Evolutionary conservation across 2,888 invertebrate genomes (phyloP), one percentile per base, ranked within the genome.

Genomic region (Habrosyne pyritoides): DNA sequence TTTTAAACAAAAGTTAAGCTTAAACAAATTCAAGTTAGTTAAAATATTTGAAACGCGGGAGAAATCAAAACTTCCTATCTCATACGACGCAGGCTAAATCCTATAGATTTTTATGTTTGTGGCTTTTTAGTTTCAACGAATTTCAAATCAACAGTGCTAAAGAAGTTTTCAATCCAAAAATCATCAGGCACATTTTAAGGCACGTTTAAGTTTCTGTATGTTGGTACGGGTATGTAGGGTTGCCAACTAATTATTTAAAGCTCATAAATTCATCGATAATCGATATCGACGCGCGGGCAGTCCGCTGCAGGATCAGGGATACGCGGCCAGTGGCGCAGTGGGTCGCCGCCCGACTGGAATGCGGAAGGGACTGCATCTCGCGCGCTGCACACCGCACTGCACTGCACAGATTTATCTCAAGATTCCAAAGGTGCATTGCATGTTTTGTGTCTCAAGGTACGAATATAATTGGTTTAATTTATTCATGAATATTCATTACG

Each of bases 281-380:
- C 68, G 68, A 70, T 49, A 72, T 77, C 75, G 72, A 73, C 54
- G 53, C 54, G 30, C 51, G 70, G 64, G 49, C 87, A 77, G 64
- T 85, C 78, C 86, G 75, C 73, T 68, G 53, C 86, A 91, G 91
- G 91, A 91, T 89, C 89, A 91, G 88, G 89, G 87, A 86, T 87
- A 89, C 77, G 84, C 86, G 91, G 91, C 78, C 90, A 92, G 77
- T 92, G 75, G 91, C 88, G 77, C 91, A 91, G 81, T 92, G 84
- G 91, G 91, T 89, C 91, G 90, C 79, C 84, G 86, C 81, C 86
- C 87, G 83, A 66, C 65, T 66, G 91, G 91, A 89, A 91, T 90
- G 91, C 90, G 91, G 91, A 91, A 91, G 87, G 77, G 77, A 73
- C 65, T 69, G 67, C 73, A 73, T 78, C 77, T 66, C 71, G 59